Conservation (phyloP, 2,888 invertebrate genomes). For the Zonitis immaculata region DNA sequence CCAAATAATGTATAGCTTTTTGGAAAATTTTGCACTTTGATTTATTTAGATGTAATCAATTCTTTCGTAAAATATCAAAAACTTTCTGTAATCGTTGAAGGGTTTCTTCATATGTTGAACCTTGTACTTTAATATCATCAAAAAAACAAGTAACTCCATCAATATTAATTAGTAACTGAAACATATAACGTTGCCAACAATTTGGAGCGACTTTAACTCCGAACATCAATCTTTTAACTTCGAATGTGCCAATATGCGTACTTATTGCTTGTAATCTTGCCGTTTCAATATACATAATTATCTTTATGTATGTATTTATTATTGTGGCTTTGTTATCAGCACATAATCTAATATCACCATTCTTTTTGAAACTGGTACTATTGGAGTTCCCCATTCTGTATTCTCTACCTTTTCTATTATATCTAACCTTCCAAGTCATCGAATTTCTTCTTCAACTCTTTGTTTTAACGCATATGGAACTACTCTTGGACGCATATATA, state of each 20-base stretch:
- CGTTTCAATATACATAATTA: conserved; percentile 20
- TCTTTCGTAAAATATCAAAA: not conserved
- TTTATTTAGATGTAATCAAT: conserved; percentile 2
- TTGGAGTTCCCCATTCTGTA: not conserved
- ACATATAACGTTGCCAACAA: conserved; percentile 36
- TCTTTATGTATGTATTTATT: conserved; percentile 22
- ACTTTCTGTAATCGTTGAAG: not conserved
- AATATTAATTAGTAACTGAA: conserved; percentile 29
- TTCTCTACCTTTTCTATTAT: too few species aligned
- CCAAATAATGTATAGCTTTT: not conserved
- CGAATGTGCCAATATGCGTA: conserved; percentile 33
- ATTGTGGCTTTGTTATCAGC: not conserved
- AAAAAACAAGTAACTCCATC: conserved; percentile 33
- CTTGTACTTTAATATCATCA: not conserved
- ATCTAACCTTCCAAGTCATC: too few species aligned
- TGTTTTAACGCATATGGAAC: not conserved
- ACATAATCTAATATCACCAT: not conserved
- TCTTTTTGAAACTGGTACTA: too few species aligned
- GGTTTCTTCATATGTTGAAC: not conserved
- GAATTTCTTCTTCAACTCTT: not conserved
- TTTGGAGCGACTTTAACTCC: conserved; percentile 32
- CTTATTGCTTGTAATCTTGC: conserved; percentile 14
- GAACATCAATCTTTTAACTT: conserved; percentile 34
- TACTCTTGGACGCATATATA: not conserved
- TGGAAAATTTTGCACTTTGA: conserved; percentile 3